phyloP scores from a whole-genome alignment of 2,797 vertebrate species.

The Hypotaenidia philippensis region DNA sequence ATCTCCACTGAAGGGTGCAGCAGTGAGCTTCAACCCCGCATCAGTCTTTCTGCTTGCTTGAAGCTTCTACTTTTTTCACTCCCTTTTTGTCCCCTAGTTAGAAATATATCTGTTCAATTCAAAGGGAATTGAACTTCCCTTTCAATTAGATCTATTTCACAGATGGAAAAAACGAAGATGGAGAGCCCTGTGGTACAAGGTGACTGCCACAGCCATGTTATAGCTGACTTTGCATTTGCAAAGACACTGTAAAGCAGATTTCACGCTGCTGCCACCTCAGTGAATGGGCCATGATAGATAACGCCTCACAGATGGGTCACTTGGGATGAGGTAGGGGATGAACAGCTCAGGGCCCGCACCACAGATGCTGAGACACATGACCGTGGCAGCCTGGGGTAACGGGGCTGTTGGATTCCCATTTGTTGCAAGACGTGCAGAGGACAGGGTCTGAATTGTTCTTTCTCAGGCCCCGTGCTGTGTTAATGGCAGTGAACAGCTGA shows the following conservation, averaged over 20 bases:
- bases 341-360: neutral
- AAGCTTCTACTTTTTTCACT: neutral
- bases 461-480: neutral
- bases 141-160: neutral
- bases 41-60: neutral
- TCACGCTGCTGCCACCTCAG: neutral
- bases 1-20: neutral
- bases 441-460: neutral
- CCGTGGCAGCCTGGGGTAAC: neutral
- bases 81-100: neutral
- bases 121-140: neutral
- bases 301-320: rapidly evolving
- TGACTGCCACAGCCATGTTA: neutral
- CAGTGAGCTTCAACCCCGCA: neutral
- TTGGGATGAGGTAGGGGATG: rapidly evolving
- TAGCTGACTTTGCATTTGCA: neutral
- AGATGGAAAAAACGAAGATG: neutral
- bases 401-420: neutral
- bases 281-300: neutral
- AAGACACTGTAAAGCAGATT: neutral
- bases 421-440: neutral
- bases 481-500: neutral
- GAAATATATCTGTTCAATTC: neutral
- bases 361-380: neutral
- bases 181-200: neutral